Conservation (phyloP, 30 jellyfish, hydroid and myxozoan species). For the Catostylus mosaicus region DNA sequence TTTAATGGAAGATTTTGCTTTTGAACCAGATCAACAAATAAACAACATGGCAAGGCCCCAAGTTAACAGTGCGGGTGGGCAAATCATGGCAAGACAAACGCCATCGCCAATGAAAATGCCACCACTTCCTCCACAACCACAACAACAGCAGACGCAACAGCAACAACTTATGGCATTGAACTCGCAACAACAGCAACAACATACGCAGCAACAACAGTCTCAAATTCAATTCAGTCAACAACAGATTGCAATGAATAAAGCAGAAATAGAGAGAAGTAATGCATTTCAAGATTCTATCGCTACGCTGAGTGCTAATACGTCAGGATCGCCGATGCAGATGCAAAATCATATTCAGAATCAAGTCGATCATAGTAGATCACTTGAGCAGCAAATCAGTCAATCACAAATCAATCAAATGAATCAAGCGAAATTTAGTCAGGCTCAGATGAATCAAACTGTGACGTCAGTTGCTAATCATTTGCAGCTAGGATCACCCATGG, state of each 20-base stretch:
- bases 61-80: slow-evolving; percentile 14
- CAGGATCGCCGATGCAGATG: slow-evolving; percentile 47
- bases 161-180: slow-evolving; percentile 36
- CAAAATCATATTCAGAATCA: slow-evolving; percentile 62
- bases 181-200: slow-evolving; percentile 59
- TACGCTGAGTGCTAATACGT: slow-evolving; percentile 37
- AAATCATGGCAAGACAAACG: slow-evolving; percentile 26
- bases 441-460: slow-evolving; percentile 26
- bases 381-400: slow-evolving; percentile 45
- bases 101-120: slow-evolving; percentile 55
- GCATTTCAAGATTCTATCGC: slow-evolving; percentile 49
- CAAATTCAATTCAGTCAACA: slow-evolving; percentile 68
- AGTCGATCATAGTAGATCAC: slow-evolving; percentile 32
- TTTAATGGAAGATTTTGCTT: too few relatives aligned
- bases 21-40: slow-evolving; percentile 8
- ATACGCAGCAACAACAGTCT: slow-evolving; percentile 66
- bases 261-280: slow-evolving; percentile 44
- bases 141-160: slow-evolving; percentile 26
- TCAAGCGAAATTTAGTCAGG: slow-evolving; percentile 26
- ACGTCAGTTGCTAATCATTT: slow-evolving; percentile 28
- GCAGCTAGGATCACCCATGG: slow-evolving; percentile 49
- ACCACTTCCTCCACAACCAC: slow-evolving; percentile 59
- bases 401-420: slow-evolving; percentile 41
- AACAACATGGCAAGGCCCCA: slow-evolving; percentile 28
- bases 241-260: slow-evolving; percentile 31